Percentiles rank a stretch among this genome's conserved stretches.
Evolutionary conservation across 2,888 invertebrate genomes (phyloP).

Genomic region (Rhyacophila evoluta): DNA sequence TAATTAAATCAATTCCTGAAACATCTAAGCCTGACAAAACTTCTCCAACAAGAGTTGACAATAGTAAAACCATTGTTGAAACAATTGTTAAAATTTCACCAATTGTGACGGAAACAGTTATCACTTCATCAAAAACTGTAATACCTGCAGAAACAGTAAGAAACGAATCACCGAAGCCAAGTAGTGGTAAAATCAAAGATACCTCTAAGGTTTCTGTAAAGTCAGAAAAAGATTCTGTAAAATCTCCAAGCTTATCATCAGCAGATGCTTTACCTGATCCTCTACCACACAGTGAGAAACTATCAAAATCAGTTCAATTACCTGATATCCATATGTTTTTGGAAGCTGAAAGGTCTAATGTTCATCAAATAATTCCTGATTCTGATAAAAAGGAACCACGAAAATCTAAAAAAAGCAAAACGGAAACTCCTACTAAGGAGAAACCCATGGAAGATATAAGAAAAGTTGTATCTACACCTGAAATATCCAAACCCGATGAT

Average conservation of each 20-base stretch:
- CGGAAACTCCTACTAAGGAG: neutral
- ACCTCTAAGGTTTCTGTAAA: neutral
- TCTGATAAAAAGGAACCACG: neutral
- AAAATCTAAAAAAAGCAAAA: neutral
- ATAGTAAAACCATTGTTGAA: conserved; percentile 52
- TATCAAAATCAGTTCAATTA: neutral
- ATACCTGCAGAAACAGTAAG: neutral
- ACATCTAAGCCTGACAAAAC: neutral
- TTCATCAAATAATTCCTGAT: conserved; percentile 29
- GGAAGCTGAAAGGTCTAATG: conserved; percentile 42
- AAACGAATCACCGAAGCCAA: neutral
- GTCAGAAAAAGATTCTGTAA: neutral
- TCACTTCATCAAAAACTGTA: conserved; percentile 57
- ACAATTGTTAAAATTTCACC: conserved; percentile 59
- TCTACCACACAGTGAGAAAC: too few species aligned
- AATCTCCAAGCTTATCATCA: neutral
- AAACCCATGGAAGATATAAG: neutral
- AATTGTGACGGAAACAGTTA: conserved; percentile 58
- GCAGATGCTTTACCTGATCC: neutral
- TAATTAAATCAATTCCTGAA: neutral
- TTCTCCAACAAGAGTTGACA: neutral
- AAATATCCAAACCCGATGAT: neutral
- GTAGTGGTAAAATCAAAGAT: neutral
- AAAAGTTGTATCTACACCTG: neutral
- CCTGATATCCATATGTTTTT: conserved; percentile 35